These are phyloP conservation scores for Eilema sororculum DNA, from an alignment of 2,888 invertebrate genomes.

Conservation along the genomic window DNA sequence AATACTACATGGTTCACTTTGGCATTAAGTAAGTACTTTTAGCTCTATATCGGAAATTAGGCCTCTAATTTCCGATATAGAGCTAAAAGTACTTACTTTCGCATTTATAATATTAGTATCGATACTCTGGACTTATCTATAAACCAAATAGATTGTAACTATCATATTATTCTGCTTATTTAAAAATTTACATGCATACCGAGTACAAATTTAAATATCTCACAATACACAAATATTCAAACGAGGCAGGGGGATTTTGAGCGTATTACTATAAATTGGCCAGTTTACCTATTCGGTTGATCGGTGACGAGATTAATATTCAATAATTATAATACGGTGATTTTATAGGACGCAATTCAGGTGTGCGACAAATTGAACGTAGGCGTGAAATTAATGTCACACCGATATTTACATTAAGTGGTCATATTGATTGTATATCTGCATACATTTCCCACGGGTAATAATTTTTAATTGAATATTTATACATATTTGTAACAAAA, in stretches of 20 bases:
- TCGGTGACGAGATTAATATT: background rate
- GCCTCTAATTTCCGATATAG: no score
- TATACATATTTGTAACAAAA: background rate
- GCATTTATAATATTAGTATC: no score
- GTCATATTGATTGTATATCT: background rate
- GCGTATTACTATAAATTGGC: background rate
- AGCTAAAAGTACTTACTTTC: no score
- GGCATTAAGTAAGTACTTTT: no score
- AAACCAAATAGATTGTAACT: no score
- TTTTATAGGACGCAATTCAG: background rate
- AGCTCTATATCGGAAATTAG: no score
- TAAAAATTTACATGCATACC: no score
- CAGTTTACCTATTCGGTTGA: background rate
- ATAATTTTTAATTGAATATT: background rate
- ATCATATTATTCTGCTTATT: no score
- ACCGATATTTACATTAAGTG: background rate
- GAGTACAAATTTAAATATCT: no score
- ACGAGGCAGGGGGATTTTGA: background rate
- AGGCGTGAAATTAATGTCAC: background rate
- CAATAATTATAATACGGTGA: background rate
- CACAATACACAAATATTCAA: background rate
- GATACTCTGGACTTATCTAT: no score
- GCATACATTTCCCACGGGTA: background rate
- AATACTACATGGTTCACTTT: no score
- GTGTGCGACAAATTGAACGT: slow-evolving; percentile 2